Evolutionary conservation across 2,797 vertebrate species (phyloP).

Genomic region (Monodelphis domestica): DNA sequence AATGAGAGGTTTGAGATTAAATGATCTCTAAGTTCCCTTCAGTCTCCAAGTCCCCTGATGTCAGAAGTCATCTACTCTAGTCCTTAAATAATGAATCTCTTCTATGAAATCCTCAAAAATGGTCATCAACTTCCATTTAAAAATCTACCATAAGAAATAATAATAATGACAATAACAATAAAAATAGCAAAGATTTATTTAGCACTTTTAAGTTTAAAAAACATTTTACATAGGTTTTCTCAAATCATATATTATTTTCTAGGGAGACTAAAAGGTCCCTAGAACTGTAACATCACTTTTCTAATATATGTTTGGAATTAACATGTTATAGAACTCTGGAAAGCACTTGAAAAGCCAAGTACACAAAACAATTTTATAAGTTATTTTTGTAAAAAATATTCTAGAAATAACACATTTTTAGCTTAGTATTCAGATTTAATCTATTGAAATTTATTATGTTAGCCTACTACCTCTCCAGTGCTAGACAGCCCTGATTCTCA

Average conservation of each 20-base stretch:
- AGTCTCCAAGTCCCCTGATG: background rate
- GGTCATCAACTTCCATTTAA: background rate
- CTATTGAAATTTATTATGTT: background rate
- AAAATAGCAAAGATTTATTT: background rate
- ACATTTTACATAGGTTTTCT: background rate
- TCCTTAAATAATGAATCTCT: background rate
- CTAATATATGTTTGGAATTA: background rate
- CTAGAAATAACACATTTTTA: background rate
- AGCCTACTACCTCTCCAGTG: background rate
- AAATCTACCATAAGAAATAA: background rate
- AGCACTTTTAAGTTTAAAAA: background rate
- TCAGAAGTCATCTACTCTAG: background rate
- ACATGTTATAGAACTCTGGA: background rate
- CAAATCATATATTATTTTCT: background rate
- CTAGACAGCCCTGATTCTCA: background rate
- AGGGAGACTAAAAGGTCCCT: background rate
- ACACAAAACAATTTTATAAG: background rate
- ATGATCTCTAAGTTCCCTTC: background rate
- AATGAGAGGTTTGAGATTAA: background rate
- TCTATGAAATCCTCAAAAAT: background rate
- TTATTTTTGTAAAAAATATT: background rate
- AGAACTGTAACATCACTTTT: background rate
- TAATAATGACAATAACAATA: background rate
- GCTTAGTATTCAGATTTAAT: background rate
- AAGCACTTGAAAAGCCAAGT: background rate